Base-by-base conservation (phyloP, 2,888 invertebrate genomes). In the Mycalesis mineus region DNA sequence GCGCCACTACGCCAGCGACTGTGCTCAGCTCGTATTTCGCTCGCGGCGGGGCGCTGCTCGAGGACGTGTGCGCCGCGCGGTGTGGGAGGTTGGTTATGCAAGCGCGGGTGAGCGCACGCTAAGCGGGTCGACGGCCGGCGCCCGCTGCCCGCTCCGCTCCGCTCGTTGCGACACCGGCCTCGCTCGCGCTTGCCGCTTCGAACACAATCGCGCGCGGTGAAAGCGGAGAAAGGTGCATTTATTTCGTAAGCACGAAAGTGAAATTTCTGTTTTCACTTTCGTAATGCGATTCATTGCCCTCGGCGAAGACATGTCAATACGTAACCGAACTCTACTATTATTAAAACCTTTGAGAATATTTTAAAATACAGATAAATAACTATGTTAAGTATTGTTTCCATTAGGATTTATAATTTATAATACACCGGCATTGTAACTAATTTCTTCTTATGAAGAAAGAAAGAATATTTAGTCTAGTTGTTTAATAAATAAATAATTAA, bases 101-200 rank as follows among this genome's bases (percentile, higher is more conserved):
- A 88, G 86, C 84, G 84, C 83, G 80, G 88, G 92, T 92, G 91
- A 92, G 90, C 91, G 92, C 92, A 89, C 91, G 89, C 84, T 91
- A 92, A 92, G 90, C 92, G 84, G 92, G 92, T 92, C 92, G 92
- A 85, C 91, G 92, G 87, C 91, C 92, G 91, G 88, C 84, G 74
- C 72, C 68, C 72, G 67, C 70, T 72, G 71, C 37, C 71, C 68
- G 74, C 78, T 72, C 72, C 74, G 75, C 75, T 73, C 72, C 66
- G 74, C 74, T 72, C 69, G 71, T 81, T 82, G 86, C 85, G 78
- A 82, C 85, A 81, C 76, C 75, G 71, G 68, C 66, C 68, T 68
- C 71, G 70, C 73, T 67, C 62, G 65, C 62, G 65, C 62, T 61
- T 49, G 60, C 64, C 64, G 60, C 67, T 63, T 63, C 60, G 64